Base-by-base conservation (phyloP, 2,113 vertebrate species). In the Okapia johnstoni region DNA sequence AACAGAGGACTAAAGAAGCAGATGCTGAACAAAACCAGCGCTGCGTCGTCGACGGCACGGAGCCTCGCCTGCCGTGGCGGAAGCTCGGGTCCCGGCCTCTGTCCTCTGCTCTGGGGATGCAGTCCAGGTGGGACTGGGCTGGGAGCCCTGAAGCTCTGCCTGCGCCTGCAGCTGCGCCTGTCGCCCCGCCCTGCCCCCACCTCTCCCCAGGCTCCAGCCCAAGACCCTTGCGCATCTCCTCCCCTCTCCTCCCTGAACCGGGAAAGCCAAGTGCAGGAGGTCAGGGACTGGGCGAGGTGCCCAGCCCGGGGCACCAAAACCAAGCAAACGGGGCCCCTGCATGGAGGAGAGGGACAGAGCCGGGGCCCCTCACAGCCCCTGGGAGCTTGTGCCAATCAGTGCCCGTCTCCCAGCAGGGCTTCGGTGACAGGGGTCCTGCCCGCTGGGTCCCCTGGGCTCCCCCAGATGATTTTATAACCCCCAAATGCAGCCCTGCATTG, bases 21-120 rank as follows among this genome's bases (percentile, higher is more conserved):
- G 15, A 40, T 1, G 30, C 25, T 5, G 52, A 19, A 50, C 43
- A 16, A 28, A 28, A 7, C 11, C 63, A 1, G 63, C 3, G 40
- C 63, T 0, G 17, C 6, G 2, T 7, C 46, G 13, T 7, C 2
- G 9, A 25, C 0, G 26, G 15, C 92, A 15, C 0, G 15, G 40
- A 6, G 30, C 36, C 55, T 7, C 23, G 3, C 6, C 0, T 4
- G 25, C 28, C 0, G 9, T 5, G 10, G 3, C 48, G 36, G 80
- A 14, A 48, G 50, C 48, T 26, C 43, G 0, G 57, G 36, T 2
- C 28, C 85, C 26, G 0, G 57, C 46, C 92, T 46, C 57, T 36
- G 76, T 23, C 50, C 85, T 30, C 25, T 5, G 9, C 55, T 13
- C 26, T 8, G 1, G 4, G n/a, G 43, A 36, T 14, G 10, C 12